Conservation (phyloP, 2,797 vertebrate species). For the Anguilla anguilla region DNA sequence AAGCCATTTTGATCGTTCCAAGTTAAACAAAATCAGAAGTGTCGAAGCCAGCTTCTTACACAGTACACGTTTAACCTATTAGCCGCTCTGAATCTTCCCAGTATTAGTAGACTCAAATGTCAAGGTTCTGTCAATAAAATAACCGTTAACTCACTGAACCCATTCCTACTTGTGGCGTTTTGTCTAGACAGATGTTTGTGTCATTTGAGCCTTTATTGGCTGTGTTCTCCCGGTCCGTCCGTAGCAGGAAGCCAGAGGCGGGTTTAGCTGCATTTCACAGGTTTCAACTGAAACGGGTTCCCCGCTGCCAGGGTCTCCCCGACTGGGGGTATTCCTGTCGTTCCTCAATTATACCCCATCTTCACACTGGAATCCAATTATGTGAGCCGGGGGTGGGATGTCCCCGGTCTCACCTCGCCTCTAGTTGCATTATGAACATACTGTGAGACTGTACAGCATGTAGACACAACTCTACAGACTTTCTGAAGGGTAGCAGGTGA, state of each 20-base stretch:
- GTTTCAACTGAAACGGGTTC: not conserved
- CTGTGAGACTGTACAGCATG: no score
- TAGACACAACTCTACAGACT: no score
- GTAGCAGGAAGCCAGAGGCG: not conserved
- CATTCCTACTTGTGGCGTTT: not conserved
- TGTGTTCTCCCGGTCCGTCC: not conserved
- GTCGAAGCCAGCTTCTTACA: not conserved
- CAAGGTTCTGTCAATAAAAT: not conserved
- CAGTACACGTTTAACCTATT: not conserved
- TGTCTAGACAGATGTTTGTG: not conserved
- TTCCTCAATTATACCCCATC: not conserved
- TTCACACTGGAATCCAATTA: not conserved
- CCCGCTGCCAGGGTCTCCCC: not conserved
- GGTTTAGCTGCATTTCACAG: not conserved
- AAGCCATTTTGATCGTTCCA: not conserved
- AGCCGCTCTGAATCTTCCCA: not conserved
- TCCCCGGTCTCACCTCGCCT: no score
- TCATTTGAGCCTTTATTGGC: not conserved
- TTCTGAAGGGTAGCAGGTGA: no score
- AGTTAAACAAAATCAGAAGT: not conserved
- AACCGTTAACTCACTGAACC: not conserved
- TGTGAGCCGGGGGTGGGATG: no score
- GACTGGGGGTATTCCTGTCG: not conserved
- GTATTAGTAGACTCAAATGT: not conserved
- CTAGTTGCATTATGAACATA: no score